Evolutionary conservation across 2,888 invertebrate genomes (phyloP), one percentile per base, ranked within the genome.

Genomic region (Athalia circularis): DNA sequence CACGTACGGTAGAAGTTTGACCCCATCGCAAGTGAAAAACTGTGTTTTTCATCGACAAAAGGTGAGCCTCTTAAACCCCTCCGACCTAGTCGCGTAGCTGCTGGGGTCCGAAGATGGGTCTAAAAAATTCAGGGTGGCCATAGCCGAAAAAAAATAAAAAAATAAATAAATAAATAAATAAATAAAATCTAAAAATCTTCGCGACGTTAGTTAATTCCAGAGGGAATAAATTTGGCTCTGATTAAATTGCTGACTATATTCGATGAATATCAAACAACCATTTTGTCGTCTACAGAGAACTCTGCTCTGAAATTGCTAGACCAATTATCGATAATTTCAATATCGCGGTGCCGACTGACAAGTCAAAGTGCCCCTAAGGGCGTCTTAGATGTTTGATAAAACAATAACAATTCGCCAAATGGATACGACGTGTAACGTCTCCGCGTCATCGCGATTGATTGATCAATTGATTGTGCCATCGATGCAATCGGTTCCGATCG

Each of bases 21-120:
- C 68, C 68, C 68, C 54, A 72, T 59, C 72, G 72, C 72, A 13
- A 72, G 72, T 72, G 72, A 72, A 72, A 72, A 72, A 72, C 57
- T 72, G 72, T 72, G 72, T 72, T 68, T 68, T 59, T 52, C 72
- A 59, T 57, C 57, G 59, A 72, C 72, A 72, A 72, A 72, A 72
- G 72, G 72, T 72, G 45, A 72, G 72, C 72, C 72, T 59, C 72
- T 72, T 59, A 72, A 72, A 47, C 47, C 45, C 45, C 45, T 72
- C 52, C 72, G 8, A 9, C 52, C 64, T 29, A 11, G 29, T n/a
- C 61, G 11, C 61, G 15, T 0, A 4, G 68, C 68, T 50, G 29
- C 7, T 50, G 52, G 52, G 52, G 29, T 29, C 54, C 4, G 54
- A 54, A 68, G 54, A 68, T 68, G 29, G 6, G n/a, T 43, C 13